Evolutionary conservation across 2,113 vertebrate genomes (phyloP).

Genomic region (Shinisaurus crocodilurus): DNA sequence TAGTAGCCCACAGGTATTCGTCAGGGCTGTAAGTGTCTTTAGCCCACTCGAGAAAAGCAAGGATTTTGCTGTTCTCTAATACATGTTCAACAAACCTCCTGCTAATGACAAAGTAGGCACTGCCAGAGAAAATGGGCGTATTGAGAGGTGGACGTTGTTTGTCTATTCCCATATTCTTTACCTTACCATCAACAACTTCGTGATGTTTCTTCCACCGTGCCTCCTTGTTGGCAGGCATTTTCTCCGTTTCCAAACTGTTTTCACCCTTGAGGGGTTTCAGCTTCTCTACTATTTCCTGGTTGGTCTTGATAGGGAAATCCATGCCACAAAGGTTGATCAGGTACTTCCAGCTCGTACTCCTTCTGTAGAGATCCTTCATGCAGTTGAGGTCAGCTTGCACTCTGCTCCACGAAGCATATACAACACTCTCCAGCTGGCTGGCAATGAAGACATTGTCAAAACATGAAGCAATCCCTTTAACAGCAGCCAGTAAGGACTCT

Average conservation of each 20-base stretch:
- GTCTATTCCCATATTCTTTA: constrained; percentile 70
- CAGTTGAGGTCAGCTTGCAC: constrained; percentile 95
- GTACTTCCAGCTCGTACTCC: constrained; percentile 85
- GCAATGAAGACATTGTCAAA: constrained; percentile 89
- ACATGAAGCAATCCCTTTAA: constrained; percentile 83
- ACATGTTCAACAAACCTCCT: constrained; percentile 80
- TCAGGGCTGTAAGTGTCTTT: constrained; percentile 91
- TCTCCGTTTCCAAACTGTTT: constrained; percentile 89
- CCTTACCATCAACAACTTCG: constrained; percentile 73
- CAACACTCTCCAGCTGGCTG: constrained; percentile 80
- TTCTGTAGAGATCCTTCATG: constrained; percentile 86
- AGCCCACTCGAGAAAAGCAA: constrained; percentile 83
- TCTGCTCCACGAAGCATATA: constrained; percentile 88
- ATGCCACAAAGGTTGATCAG: constrained; percentile 92
- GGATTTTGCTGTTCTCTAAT: constrained; percentile 76
- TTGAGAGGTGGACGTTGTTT: constrained; percentile 82
- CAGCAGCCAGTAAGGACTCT: constrained; percentile 75
- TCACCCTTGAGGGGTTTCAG: constrained; percentile 80
- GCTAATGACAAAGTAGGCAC: constrained; percentile 88
- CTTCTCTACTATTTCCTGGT: constrained; percentile 86
- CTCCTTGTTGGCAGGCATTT: constrained; percentile 79
- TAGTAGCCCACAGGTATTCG: constrained; percentile 91
- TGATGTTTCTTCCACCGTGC: constrained; percentile 77
- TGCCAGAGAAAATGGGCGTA: constrained; percentile 85
- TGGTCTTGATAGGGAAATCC: constrained; percentile 95